Evolutionary conservation across 64 coral and sea anemone species (phyloP).

Genomic region (Orbicella faveolata): DNA sequence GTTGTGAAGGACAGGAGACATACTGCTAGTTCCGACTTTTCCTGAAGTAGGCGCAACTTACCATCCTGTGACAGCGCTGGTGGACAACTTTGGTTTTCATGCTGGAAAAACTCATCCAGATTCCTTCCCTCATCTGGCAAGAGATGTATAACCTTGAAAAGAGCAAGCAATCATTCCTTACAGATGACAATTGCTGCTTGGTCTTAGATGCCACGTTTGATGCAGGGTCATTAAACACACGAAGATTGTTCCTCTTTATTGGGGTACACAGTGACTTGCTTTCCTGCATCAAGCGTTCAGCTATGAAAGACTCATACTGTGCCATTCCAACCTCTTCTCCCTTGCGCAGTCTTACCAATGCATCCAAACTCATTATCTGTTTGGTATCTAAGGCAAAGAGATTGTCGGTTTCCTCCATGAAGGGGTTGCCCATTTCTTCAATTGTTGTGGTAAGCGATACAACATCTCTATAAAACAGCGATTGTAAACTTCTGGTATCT

Average conservation of each 20-base stretch:
- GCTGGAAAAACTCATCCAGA: conserved; percentile 65
- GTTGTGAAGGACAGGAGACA: conserved; percentile 45
- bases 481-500: conserved; percentile 24
- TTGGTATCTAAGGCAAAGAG: too few species aligned
- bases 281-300: too few species aligned
- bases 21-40: conserved; percentile 56
- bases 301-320: background rate
- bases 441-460: too few species aligned
- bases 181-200: conserved; percentile 38
- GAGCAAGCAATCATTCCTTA: conserved; percentile 56
- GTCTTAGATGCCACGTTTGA: conserved; percentile 29
- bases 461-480: too few species aligned
- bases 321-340: conserved; percentile 39
- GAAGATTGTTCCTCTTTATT: too few species aligned
- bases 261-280: too few species aligned
- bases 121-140: conserved; percentile 52
- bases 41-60: conserved; percentile 39
- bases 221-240: background rate
- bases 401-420: background rate
- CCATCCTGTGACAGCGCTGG: conserved; percentile 44
- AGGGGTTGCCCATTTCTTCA: too few species aligned
- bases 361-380: too few species aligned
- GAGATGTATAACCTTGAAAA: conserved; percentile 51
- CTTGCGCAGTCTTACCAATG: conserved; percentile 40
- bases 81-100: conserved; percentile 57